phyloP scores from a whole-genome alignment of 2,888 invertebrate genomes.

The Protodeltote pygarga region DNA sequence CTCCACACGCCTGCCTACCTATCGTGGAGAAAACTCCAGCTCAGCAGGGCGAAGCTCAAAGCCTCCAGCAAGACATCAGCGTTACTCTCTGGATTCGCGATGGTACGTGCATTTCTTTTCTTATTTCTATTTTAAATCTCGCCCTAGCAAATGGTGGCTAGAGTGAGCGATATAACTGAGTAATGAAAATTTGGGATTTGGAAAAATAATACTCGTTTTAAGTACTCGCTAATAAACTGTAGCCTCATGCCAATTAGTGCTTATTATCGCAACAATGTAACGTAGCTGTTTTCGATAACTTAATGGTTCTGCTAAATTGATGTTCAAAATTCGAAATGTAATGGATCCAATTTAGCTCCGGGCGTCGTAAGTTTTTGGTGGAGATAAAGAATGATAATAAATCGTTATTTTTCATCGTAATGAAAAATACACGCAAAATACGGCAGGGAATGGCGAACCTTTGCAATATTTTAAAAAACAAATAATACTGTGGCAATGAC shows the following conservation, averaged over 20 bases:
- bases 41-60: slow-evolving; percentile 98
- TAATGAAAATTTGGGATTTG: no score
- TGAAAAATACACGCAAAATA: no score
- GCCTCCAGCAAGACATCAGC: slow-evolving; percentile 99
- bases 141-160: no score
- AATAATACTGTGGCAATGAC: no score
- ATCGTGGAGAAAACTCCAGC: slow-evolving; percentile 96
- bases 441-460: no score
- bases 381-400: no score
- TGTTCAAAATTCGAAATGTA: not conserved
- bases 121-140: no score
- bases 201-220: no score
- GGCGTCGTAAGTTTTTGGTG: no score
- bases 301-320: not conserved
- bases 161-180: no score
- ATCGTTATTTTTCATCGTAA: no score
- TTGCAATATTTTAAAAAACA: no score
- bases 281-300: slow-evolving; percentile 16
- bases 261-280: slow-evolving; percentile 7
- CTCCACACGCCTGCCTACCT: slow-evolving; percentile 94
- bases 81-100: slow-evolving; percentile 98
- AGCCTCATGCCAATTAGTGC: slow-evolving; percentile 5
- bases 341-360: not conserved
- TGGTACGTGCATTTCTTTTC: slow-evolving; percentile 90
- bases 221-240: slow-evolving; percentile 12